phyloP scores from a whole-genome alignment of 2,888 invertebrate genomes.

The Hypomecis atomaria region DNA sequence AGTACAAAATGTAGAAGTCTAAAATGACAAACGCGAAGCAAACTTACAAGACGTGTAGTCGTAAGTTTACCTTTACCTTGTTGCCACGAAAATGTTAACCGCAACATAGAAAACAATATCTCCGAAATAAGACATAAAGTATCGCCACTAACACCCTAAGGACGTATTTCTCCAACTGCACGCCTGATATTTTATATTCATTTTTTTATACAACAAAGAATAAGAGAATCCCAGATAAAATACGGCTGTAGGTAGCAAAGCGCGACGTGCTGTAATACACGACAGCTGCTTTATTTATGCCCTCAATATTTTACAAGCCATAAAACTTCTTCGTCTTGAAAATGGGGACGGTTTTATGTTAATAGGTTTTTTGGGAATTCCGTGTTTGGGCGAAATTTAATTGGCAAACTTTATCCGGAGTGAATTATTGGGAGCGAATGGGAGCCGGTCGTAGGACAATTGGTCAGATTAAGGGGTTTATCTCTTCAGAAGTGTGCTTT shows the following conservation, averaged over 20 bases:
- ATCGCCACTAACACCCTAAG: conserved; percentile 40
- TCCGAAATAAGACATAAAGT: conserved; percentile 32
- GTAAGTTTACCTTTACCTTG: background rate
- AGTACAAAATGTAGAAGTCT: no score
- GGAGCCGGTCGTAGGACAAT: conserved; percentile 29
- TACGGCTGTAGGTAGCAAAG: conserved; percentile 70
- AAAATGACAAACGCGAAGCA: no score
- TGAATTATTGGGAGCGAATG: conserved; percentile 43
- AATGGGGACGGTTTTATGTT: conserved; percentile 79
- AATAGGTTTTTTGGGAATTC: conserved; percentile 68
- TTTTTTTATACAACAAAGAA: conserved; percentile 73
- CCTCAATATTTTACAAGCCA: conserved; percentile 83
- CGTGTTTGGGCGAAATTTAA: conserved; percentile 48
- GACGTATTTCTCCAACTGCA: conserved; percentile 26
- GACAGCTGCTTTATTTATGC: conserved; percentile 80
- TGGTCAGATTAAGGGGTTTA: conserved; percentile 15
- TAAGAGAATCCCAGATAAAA: conserved; percentile 79
- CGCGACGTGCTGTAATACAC: conserved; percentile 79
- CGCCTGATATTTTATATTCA: conserved; percentile 54
- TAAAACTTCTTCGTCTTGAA: conserved; percentile 78
- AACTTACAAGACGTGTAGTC: no score
- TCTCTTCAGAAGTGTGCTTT: background rate
- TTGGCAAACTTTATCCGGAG: conserved; percentile 42
- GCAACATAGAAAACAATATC: conserved; percentile 13
- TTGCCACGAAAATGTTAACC: background rate